phyloP scores from a whole-genome alignment of 2,797 vertebrate genomes.

The Nyctalus aviator region DNA sequence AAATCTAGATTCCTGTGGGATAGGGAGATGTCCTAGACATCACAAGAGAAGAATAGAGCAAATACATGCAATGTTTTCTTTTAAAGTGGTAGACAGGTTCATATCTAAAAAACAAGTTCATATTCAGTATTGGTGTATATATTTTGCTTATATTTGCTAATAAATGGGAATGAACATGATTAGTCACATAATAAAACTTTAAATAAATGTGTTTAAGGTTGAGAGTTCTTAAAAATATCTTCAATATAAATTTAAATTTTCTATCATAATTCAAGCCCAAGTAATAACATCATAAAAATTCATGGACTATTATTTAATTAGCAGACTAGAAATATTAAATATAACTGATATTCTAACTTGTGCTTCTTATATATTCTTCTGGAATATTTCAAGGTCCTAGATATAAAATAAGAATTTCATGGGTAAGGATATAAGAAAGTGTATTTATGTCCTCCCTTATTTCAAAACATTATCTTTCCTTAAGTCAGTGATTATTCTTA shows the following conservation, averaged over 20 bases:
- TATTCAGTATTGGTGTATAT: neutral
- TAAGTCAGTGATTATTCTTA: slow-evolving; percentile 12
- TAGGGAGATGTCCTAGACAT: neutral
- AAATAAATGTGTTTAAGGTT: neutral
- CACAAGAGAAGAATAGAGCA: neutral
- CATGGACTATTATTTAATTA: neutral
- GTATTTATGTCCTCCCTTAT: neutral
- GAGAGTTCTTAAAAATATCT: neutral
- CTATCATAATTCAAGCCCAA: neutral
- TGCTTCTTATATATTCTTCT: neutral
- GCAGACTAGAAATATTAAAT: neutral
- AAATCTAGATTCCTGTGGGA: neutral
- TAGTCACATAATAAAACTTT: neutral
- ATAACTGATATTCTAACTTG: neutral
- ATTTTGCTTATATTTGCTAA: neutral
- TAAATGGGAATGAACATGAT: neutral
- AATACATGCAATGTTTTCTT: neutral
- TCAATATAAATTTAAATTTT: neutral
- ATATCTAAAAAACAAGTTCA: neutral
- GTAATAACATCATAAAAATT: neutral
- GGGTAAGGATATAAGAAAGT: neutral
- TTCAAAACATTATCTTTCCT: neutral
- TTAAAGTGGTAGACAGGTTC: neutral
- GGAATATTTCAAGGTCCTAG: neutral
- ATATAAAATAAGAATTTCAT: slow-evolving; percentile 16